Conservation (phyloP, 2,113 vertebrate genomes). For the Ranitomeya variabilis region DNA sequence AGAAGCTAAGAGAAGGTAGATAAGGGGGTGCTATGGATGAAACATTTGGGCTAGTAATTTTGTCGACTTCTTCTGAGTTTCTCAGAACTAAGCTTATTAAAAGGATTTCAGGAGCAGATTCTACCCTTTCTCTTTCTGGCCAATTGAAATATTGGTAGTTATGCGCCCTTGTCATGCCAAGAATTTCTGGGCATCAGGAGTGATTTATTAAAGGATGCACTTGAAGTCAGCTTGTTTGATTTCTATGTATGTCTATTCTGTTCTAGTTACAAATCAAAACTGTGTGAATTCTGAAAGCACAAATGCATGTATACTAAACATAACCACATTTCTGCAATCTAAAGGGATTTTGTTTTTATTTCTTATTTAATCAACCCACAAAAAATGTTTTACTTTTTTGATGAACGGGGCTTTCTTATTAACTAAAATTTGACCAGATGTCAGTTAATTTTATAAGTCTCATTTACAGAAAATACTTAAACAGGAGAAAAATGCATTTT, state of each 20-base stretch:
- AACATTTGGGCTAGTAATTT: neutral
- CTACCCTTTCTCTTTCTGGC: neutral
- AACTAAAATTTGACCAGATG: too few relatives aligned
- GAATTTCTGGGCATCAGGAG: slow-evolving; percentile 10
- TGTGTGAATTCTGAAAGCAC: neutral
- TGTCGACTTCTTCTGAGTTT: neutral
- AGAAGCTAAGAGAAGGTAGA: neutral
- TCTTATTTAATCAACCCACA: too few relatives aligned
- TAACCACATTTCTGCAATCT: too few relatives aligned
- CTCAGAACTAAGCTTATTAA: neutral
- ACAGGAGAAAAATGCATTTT: too few relatives aligned
- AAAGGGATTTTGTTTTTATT: too few relatives aligned
- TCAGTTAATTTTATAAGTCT: too few relatives aligned
- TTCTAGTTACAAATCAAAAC: neutral
- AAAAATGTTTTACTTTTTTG: too few relatives aligned
- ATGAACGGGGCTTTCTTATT: too few relatives aligned
- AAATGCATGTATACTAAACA: neutral
- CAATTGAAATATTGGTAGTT: neutral
- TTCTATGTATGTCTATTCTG: neutral
- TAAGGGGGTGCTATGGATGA: neutral
- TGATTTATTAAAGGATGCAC: neutral
- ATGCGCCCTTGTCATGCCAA: slow-evolving; percentile 13
- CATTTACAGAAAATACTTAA: too few relatives aligned
- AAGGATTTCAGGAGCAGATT: neutral
- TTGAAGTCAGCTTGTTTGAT: neutral